Conservation (phyloP, 1,140 invertebrate genomes). For the Drosophila sturtevanti region DNA sequence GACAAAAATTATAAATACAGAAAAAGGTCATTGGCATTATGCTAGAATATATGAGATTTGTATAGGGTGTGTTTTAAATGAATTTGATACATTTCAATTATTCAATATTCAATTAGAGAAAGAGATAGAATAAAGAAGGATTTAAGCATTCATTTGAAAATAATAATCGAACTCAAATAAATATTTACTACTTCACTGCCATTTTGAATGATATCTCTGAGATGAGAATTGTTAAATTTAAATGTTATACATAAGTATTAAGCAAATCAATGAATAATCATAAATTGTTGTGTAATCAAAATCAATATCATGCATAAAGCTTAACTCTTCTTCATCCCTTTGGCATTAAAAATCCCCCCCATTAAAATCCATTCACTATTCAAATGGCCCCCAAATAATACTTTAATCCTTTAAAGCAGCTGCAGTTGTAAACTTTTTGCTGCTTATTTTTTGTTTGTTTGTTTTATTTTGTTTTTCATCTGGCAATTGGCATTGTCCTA, state of each 20-base stretch:
- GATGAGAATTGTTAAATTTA: not conserved
- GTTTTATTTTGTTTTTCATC: conserved; percentile 54
- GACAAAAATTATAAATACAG: too few relatives aligned
- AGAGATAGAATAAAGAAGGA: too few relatives aligned
- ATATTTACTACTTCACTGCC: too few relatives aligned
- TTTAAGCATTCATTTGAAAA: too few relatives aligned
- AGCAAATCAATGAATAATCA: not conserved
- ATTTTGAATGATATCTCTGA: not conserved
- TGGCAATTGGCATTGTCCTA: conserved; percentile 37
- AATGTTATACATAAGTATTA: not conserved
- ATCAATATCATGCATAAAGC: conserved; percentile 2
- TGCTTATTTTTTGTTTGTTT: conserved; percentile 7
- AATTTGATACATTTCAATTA: too few relatives aligned
- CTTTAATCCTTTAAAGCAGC: conserved; percentile 67
- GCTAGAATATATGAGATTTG: too few relatives aligned
- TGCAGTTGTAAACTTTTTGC: conserved; percentile 61
- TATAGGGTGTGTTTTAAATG: too few relatives aligned
- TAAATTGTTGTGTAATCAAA: not conserved
- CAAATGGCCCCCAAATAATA: conserved; percentile 42
- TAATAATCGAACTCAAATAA: too few relatives aligned
- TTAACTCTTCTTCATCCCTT: conserved; percentile 12
- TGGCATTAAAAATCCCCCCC: conserved; percentile 44
- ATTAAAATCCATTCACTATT: conserved; percentile 52
- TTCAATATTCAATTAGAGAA: too few relatives aligned
- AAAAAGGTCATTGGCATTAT: too few relatives aligned